Percentiles rank a stretch among this genome's conserved stretches.
These are phyloP conservation scores for Macrostomum lignano DNA, from an alignment of 1,140 invertebrate genomes.

Conservation along the genomic window DNA sequence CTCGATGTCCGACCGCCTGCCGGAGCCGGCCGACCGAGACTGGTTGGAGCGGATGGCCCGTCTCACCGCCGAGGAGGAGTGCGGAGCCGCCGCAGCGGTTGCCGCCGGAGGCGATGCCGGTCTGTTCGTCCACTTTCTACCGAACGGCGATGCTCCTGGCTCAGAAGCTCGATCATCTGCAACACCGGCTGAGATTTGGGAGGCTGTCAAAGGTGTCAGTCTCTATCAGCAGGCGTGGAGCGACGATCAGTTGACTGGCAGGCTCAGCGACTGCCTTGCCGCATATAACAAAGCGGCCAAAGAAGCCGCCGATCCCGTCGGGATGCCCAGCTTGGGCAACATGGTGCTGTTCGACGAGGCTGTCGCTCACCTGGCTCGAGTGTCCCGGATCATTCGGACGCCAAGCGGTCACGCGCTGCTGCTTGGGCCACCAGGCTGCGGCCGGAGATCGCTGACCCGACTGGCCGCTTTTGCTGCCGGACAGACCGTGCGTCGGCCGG, in stretches of 20 bases:
- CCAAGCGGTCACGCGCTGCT: conserved; percentile 73
- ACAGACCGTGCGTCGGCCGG: conserved; percentile 81
- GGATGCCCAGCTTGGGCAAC: conserved; percentile 93
- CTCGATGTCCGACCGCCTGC: conserved; percentile 13
- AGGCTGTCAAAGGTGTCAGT: too few species aligned
- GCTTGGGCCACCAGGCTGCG: conserved; percentile 75
- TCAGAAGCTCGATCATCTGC: too few species aligned
- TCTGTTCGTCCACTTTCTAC: too few species aligned
- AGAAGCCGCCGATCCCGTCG: conserved; percentile 68
- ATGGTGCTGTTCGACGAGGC: conserved; percentile 89
- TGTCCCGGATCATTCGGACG: conserved; percentile 70
- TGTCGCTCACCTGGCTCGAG: conserved; percentile 77
- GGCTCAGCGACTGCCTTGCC: too few species aligned
- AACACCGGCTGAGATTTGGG: too few species aligned
- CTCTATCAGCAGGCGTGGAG: too few species aligned
- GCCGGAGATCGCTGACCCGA: conserved; percentile 77
- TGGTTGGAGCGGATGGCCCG: too few species aligned
- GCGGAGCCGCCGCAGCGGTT: conserved; percentile 15
- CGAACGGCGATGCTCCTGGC: too few species aligned
- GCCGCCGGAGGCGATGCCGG: too few species aligned
- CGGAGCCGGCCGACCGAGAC: too few species aligned
- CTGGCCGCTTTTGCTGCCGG: conserved; percentile 79
- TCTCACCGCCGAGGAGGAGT: conserved; percentile 18
- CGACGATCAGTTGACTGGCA: too few species aligned
- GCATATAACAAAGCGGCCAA: too few species aligned